Evolutionary conservation across 2,797 vertebrate species (phyloP), one percentile per base, ranked within the genome.

Genomic region (Labroides dimidiatus): DNA sequence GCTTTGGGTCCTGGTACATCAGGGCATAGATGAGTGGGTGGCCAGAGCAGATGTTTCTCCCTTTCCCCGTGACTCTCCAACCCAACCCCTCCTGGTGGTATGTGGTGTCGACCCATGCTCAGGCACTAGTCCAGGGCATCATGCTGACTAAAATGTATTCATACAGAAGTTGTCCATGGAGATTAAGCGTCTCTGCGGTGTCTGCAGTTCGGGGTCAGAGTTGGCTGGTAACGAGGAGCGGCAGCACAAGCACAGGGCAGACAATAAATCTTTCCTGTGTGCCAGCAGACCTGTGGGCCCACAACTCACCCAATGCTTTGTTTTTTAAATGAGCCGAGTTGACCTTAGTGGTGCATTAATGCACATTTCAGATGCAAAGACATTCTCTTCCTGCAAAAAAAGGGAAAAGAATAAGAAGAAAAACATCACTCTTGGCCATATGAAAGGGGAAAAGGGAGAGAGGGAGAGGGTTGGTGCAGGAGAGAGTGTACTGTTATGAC

Each of bases 201-300:
- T 85, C 53, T 60, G 85, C 72, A 78, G 66, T 76, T 87, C 15
- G 51, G 84, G 91, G 89, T 93, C 87, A 92, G 78, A 90, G 90
- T 87, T 91, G 81, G 33, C 82, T 78, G 76, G 88, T 91, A 90
- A 91, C 78, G 57, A 91, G 85, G 70, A 88, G 75, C 80, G 15
- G 75, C 76, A 79, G 81, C 78, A 82, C 70, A 82, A 65, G 84
- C 69, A 20, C 69, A 64, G 87, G 80, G 82, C 83, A 80, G 76
- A 89, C 85, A 84, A 89, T 92, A 89, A 90, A 91, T 92, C 91
- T 89, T 81, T 76, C 73, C 69, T 78, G 75, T 73, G 80, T 76
- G 87, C 81, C 83, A 77, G 82, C 65, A 82, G 78, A 85, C 78
- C 78, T 19, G 16, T 63, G 74, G 73, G 82, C 59, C 69, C 70